Evolutionary conservation across 2,888 invertebrate genomes (phyloP).

Genomic region (Coremacera marginata): DNA sequence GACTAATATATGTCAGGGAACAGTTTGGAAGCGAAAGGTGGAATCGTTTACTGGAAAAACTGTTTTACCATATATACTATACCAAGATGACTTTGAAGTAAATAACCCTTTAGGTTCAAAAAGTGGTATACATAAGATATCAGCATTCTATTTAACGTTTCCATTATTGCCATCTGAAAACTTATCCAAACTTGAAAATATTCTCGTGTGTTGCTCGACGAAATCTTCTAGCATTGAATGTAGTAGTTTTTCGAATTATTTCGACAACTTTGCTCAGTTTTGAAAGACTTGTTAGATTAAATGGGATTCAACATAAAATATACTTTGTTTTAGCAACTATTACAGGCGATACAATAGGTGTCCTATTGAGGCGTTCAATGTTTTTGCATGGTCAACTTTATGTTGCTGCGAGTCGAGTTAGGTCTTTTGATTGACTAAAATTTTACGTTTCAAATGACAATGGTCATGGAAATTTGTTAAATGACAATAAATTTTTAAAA

Average conservation of each 20-base stretch:
- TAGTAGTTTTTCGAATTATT: not conserved
- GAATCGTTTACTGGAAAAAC: not conserved
- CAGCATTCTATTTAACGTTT: constrained; percentile 29
- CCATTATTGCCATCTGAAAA: constrained; percentile 1
- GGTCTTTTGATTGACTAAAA: too few species aligned
- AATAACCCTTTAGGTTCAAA: constrained; percentile 36
- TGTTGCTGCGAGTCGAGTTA: too few species aligned
- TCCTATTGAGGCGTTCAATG: too few species aligned
- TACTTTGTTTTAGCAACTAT: too few species aligned
- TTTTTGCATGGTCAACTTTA: too few species aligned
- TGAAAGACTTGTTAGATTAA: not conserved
- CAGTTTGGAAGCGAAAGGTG: not conserved
- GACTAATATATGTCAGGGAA: not conserved
- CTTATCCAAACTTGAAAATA: constrained; percentile 37
- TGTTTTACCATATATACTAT: constrained; percentile 29
- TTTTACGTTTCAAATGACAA: too few species aligned
- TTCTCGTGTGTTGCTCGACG: constrained; percentile 12
- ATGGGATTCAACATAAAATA: too few species aligned
- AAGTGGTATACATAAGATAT: constrained; percentile 14
- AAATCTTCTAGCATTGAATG: not conserved
- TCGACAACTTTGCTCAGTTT: not conserved
- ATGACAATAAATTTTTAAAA: too few species aligned
- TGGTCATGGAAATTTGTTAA: too few species aligned
- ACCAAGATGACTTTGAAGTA: constrained; percentile 37
- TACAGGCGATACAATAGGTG: too few species aligned